Evolutionary conservation across 2,888 invertebrate genomes (phyloP).

Genomic region (Strigamia crassipes): DNA sequence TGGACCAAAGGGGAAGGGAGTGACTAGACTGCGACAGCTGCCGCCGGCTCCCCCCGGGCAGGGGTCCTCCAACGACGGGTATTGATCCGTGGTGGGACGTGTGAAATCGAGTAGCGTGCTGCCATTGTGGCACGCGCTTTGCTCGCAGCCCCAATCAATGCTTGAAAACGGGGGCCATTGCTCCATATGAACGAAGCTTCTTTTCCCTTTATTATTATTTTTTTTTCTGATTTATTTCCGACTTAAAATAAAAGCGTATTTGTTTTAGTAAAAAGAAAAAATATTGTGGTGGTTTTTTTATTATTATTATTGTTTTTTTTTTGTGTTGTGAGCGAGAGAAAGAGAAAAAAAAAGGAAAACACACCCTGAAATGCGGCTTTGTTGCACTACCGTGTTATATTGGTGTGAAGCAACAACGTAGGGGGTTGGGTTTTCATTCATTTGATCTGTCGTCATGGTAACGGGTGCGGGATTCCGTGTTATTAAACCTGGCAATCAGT

Average conservation of each 20-base stretch:
- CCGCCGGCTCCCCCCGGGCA: constrained; percentile 36
- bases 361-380: constrained; percentile 36
- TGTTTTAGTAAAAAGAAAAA: neutral
- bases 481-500: constrained; percentile 35
- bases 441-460: constrained; percentile 36
- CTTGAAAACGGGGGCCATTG: constrained; percentile 40
- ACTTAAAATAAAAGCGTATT: neutral
- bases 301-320: neutral
- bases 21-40: constrained; percentile 42
- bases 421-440: constrained; percentile 18
- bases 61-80: constrained; percentile 38
- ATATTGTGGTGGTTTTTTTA: neutral
- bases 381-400: neutral
- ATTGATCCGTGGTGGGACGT: constrained; percentile 42
- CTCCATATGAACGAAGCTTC: constrained; percentile 5
- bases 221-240: neutral
- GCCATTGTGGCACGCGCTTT: constrained; percentile 42
- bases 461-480: constrained; percentile 17
- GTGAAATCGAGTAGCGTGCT: constrained; percentile 42
- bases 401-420: neutral
- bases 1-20: constrained; percentile 18
- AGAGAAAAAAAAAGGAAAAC: neutral
- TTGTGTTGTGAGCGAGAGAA: neutral
- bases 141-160: constrained; percentile 42
- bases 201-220: neutral